Conservation (phyloP, 1,140 invertebrate genomes). For the Dinoponera quadriceps region DNA sequence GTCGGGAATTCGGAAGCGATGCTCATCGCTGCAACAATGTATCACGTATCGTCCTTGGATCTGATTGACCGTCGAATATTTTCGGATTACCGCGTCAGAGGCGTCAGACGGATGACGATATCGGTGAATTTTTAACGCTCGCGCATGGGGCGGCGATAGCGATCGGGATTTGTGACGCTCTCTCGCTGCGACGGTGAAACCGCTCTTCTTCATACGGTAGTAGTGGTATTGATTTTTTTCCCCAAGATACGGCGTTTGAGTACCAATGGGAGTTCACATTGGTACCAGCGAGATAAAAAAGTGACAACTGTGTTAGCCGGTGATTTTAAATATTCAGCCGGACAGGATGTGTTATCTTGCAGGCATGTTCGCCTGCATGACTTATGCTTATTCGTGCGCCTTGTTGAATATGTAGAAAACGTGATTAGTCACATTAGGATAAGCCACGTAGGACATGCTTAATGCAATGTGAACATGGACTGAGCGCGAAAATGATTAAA, state of each 20-base stretch:
- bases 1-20: constrained; percentile 35
- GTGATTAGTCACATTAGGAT: no score
- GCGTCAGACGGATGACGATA: constrained; percentile 20
- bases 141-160: neutral
- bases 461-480: no score
- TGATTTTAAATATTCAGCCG: constrained; percentile 5
- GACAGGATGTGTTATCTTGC: neutral
- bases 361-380: neutral
- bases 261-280: neutral
- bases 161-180: neutral
- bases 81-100: constrained; percentile 10
- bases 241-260: neutral
- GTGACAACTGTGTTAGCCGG: neutral
- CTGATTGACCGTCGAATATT: constrained; percentile 44
- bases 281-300: neutral
- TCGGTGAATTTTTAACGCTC: neutral
- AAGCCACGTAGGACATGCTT: no score
- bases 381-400: neutral
- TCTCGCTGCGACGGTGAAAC: neutral
- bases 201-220: neutral
- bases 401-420: no score
- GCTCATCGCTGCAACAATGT: neutral
- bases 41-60: constrained; percentile 1
- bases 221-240: neutral
- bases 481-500: no score